These are phyloP conservation scores for Agrotis puta DNA, from an alignment of 2,888 invertebrate genomes.

Conservation along the genomic window DNA sequence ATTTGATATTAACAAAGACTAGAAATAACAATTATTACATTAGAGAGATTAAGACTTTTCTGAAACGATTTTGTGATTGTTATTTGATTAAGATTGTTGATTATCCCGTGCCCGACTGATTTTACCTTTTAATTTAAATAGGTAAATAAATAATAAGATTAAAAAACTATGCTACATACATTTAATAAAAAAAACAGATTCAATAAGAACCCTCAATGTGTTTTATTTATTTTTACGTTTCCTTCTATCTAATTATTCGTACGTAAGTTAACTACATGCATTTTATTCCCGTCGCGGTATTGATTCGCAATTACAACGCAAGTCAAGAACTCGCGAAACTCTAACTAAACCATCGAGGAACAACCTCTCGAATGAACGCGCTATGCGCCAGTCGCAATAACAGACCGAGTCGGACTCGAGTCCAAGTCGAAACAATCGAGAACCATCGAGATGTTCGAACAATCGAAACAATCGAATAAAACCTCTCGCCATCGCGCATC, in stretches of 20 bases:
- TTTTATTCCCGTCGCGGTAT: neutral
- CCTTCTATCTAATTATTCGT: neutral
- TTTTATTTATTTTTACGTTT: neutral
- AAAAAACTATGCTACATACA: neutral
- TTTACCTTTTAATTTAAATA: neutral
- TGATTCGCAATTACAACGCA: slow-evolving; percentile 1
- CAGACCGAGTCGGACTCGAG: no score
- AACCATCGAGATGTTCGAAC: no score
- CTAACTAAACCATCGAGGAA: no score
- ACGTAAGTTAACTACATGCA: neutral
- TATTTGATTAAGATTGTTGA: neutral
- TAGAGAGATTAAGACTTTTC: slow-evolving; percentile 1
- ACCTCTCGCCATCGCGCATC: no score
- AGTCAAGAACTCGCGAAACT: no score
- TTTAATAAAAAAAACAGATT: neutral
- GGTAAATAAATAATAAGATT: neutral
- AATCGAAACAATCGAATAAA: no score
- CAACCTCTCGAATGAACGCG: no score
- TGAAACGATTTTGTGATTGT: neutral
- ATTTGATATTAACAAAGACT: no score
- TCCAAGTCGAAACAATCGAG: no score
- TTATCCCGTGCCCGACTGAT: neutral
- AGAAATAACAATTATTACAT: no score
- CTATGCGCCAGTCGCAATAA: no score
- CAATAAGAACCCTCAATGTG: neutral